Evolutionary conservation across 2,888 invertebrate genomes (phyloP).

Genomic region (Drosophila imparisetae): DNA sequence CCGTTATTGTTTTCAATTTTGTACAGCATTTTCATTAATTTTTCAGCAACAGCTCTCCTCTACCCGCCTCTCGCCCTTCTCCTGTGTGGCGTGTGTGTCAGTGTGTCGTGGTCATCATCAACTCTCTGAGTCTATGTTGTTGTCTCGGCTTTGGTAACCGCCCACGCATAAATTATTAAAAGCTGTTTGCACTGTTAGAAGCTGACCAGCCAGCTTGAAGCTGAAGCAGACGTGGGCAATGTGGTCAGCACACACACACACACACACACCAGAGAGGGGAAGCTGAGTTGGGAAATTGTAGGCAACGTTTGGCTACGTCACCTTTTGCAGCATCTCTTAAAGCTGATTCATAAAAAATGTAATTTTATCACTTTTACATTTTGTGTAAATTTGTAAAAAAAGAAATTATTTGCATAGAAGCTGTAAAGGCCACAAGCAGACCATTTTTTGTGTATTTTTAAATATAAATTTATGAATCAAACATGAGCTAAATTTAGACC

Average conservation of each 20-base stretch:
- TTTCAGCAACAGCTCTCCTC: slow-evolving; percentile 59
- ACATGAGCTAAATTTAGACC: slow-evolving; percentile 26
- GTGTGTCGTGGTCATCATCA: slow-evolving; percentile 51
- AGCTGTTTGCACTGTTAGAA: slow-evolving; percentile 57
- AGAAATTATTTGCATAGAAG: slow-evolving; percentile 41
- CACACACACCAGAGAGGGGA: not conserved
- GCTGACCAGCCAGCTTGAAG: slow-evolving; percentile 22
- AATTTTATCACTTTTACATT: slow-evolving; percentile 63
- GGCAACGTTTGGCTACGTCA: slow-evolving; percentile 40
- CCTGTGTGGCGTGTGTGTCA: slow-evolving; percentile 52
- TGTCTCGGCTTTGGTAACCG: slow-evolving; percentile 45
- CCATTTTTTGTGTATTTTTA: not conserved
- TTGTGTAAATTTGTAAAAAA: slow-evolving; percentile 18
- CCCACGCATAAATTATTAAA: slow-evolving; percentile 77
- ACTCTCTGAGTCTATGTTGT: slow-evolving; percentile 45
- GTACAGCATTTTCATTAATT: slow-evolving; percentile 78
- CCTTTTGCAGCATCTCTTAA: slow-evolving; percentile 20
- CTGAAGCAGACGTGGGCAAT: slow-evolving; percentile 35
- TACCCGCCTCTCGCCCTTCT: not conserved
- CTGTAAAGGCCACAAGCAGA: not conserved
- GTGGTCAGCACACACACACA: not conserved
- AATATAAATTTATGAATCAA: slow-evolving; percentile 11
- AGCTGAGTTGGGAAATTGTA: not conserved
- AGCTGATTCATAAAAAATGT: slow-evolving; percentile 74
- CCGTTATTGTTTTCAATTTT: slow-evolving; percentile 77